phyloP scores from a whole-genome alignment of 2,888 invertebrate genomes.

The Scrobipalpa costella region DNA sequence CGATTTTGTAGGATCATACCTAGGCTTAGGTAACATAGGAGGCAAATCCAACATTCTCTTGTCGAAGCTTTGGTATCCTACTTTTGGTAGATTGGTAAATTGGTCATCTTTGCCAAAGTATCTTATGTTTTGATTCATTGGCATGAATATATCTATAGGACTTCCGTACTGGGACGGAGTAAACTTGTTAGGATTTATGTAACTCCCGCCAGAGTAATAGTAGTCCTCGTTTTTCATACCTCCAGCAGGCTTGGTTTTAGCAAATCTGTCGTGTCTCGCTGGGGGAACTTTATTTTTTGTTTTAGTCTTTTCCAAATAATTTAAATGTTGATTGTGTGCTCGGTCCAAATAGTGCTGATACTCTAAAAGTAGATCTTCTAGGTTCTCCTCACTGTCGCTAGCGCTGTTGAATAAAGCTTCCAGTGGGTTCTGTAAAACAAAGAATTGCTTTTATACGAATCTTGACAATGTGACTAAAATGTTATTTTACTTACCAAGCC shows the following conservation, averaged over 20 bases:
- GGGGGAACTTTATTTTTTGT: slow-evolving; percentile 68
- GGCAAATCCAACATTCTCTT: slow-evolving; percentile 42
- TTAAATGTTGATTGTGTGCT: slow-evolving; percentile 63
- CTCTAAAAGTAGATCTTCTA: slow-evolving; percentile 66
- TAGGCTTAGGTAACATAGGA: slow-evolving; percentile 37
- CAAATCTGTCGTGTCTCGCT: slow-evolving; percentile 55
- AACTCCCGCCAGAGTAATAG: slow-evolving; percentile 45
- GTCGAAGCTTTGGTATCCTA: slow-evolving; percentile 36
- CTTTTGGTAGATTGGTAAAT: slow-evolving; percentile 35
- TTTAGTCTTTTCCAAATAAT: slow-evolving; percentile 59
- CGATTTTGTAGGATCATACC: slow-evolving; percentile 44
- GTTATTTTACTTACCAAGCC: slow-evolving; percentile 53
- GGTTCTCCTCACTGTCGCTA: slow-evolving; percentile 65
- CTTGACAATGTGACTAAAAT: not conserved
- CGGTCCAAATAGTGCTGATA: slow-evolving; percentile 70
- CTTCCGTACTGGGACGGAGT: slow-evolving; percentile 42
- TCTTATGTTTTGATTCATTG: slow-evolving; percentile 47
- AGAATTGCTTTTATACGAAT: not conserved
- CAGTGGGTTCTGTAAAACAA: slow-evolving; percentile 14
- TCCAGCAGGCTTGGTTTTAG: slow-evolving; percentile 47
- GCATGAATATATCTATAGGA: slow-evolving; percentile 58
- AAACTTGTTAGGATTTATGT: slow-evolving; percentile 43
- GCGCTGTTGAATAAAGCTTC: slow-evolving; percentile 39
- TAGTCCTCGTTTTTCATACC: slow-evolving; percentile 46
- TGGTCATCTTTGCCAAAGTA: slow-evolving; percentile 43